Percentiles rank a stretch among this genome's conserved stretches.
phyloP scores from a whole-genome alignment of 2,888 invertebrate species.

The Pantelozetes paolii region DNA sequence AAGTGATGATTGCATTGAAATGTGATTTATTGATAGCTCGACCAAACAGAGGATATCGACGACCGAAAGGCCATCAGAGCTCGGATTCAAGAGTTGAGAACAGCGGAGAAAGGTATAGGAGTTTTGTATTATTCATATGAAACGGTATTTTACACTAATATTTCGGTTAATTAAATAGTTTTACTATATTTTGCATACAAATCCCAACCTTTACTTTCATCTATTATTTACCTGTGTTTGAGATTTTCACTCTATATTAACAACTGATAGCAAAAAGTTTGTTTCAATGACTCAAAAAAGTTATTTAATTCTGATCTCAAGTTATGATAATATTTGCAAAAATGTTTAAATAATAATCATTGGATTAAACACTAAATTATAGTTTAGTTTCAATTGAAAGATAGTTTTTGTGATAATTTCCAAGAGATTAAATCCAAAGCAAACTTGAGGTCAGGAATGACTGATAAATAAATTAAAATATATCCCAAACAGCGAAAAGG shows the following conservation, averaged over 20 bases:
- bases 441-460: constrained; percentile 19
- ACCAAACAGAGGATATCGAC: constrained; percentile 79
- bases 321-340: neutral
- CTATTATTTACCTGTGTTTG: too few relatives aligned
- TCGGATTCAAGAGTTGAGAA: constrained; percentile 75
- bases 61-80: constrained; percentile 74
- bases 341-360: neutral
- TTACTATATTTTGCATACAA: neutral
- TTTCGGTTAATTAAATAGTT: neutral
- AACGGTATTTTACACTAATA: neutral
- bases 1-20: neutral
- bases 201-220: neutral
- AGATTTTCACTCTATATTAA: neutral
- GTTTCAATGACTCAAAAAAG: neutral
- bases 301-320: constrained; percentile 22
- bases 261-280: constrained; percentile 25
- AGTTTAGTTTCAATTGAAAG: constrained; percentile 15
- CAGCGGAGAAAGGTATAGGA: constrained; percentile 73
- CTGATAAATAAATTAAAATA: constrained; percentile 2
- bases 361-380: neutral
- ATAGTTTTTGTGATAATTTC: too few relatives aligned
- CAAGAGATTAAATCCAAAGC: neutral
- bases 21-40: constrained; percentile 61
- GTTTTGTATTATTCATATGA: neutral
- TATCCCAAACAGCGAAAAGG: constrained; percentile 34